Evolutionary conservation across 2,113 vertebrate genomes (phyloP).

Genomic region (Psophia crepitans): DNA sequence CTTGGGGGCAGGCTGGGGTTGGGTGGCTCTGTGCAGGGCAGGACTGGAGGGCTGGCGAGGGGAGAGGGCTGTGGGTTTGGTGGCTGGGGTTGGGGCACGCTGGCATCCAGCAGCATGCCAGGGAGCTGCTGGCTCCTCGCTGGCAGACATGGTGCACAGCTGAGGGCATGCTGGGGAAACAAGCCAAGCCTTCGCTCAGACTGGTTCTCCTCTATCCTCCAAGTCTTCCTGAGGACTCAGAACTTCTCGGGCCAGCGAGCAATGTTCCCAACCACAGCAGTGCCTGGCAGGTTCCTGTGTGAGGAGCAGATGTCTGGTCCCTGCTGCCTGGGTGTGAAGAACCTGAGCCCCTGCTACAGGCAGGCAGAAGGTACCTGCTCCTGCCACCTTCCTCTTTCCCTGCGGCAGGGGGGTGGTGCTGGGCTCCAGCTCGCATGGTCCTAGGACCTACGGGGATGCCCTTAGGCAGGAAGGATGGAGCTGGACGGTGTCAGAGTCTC

Average conservation of each 20-base stretch:
- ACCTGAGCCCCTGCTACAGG: constrained; percentile 9
- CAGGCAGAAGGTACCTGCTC: constrained; percentile 49
- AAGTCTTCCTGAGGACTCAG: constrained; percentile 55
- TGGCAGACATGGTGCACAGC: background rate
- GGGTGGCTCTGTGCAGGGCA: background rate
- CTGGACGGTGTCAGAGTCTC: background rate
- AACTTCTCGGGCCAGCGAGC: constrained; percentile 10
- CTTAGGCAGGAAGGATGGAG: background rate
- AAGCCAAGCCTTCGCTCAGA: constrained; percentile 1
- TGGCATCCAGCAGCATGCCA: background rate
- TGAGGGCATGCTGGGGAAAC: background rate
- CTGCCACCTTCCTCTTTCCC: background rate
- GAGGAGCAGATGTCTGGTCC: constrained; percentile 52
- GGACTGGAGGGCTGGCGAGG: background rate
- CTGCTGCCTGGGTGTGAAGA: constrained; percentile 52
- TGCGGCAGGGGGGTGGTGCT: background rate
- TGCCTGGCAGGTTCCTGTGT: constrained; percentile 2
- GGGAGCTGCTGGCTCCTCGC: background rate
- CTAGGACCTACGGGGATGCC: background rate
- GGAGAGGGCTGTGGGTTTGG: background rate
- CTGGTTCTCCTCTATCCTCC: background rate
- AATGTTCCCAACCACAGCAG: background rate
- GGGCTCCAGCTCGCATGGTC: background rate
- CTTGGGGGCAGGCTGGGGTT: background rate
- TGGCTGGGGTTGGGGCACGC: background rate